These are phyloP conservation scores for Nerophis ophidion DNA, from an alignment of 2,113 vertebrate genomes.

Conservation along the genomic window DNA sequence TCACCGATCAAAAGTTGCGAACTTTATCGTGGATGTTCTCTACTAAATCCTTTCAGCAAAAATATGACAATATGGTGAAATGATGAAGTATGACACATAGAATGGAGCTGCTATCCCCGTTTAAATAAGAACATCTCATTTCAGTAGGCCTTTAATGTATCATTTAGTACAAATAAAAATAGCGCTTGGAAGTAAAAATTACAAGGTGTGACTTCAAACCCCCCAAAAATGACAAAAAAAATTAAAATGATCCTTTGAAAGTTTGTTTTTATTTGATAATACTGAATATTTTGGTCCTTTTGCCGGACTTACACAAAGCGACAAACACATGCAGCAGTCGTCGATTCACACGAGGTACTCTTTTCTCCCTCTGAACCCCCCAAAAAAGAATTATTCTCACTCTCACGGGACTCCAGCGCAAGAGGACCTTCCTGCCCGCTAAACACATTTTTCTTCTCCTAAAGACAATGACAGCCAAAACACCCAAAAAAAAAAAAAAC, in stretches of 20 bases:
- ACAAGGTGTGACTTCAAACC: not conserved
- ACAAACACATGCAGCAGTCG: slow-evolving; percentile 80
- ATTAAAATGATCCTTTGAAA: slow-evolving; percentile 50
- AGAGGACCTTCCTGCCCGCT: slow-evolving; percentile 57
- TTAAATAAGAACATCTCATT: no score
- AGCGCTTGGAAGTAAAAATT: no score
- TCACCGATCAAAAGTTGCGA: no score
- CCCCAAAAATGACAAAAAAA: slow-evolving; percentile 14
- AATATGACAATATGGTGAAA: no score
- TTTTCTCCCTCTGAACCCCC: slow-evolving; percentile 25
- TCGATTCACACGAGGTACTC: slow-evolving; percentile 59
- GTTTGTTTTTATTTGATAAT: slow-evolving; percentile 80
- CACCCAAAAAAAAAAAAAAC: slow-evolving; percentile 47
- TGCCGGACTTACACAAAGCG: slow-evolving; percentile 79
- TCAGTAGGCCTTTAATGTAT: no score
- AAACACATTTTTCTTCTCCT: slow-evolving; percentile 26
- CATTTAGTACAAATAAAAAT: no score
- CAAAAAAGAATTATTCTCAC: slow-evolving; percentile 29
- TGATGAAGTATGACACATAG: no score
- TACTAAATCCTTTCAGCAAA: no score
- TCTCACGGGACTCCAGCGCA: slow-evolving; percentile 65
- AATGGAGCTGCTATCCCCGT: no score
- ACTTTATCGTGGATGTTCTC: no score
- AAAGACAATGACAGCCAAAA: slow-evolving; percentile 49
- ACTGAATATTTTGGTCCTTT: slow-evolving; percentile 83